A percentile compares a stretch with the other conserved stretches of the same genome.
These are phyloP conservation scores for Haliclystus octoradiatus DNA, from an alignment of 30 jellyfish, hydroid and myxozoan genomes.

Conservation along the genomic window DNA sequence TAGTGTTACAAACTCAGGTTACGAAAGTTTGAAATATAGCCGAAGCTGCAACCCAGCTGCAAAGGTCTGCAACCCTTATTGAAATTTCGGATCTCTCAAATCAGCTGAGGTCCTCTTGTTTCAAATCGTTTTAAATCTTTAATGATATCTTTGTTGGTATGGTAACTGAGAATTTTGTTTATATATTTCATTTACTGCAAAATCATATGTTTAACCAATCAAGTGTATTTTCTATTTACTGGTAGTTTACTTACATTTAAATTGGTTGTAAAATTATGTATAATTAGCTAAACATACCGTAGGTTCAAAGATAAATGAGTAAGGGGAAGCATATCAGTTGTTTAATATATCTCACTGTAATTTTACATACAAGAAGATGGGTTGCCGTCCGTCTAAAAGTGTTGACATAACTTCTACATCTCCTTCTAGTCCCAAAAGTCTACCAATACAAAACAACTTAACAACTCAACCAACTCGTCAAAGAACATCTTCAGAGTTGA, in stretches of 20 bases:
- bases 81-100: too few species aligned
- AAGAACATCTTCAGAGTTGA: not conserved
- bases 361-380: not conserved
- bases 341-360: not conserved
- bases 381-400: slow-evolving; percentile 1
- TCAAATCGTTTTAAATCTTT: too few species aligned
- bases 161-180: not conserved
- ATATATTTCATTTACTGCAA: not conserved
- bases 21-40: not conserved
- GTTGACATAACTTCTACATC: not conserved
- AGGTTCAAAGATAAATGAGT: too few species aligned
- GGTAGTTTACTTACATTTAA: too few species aligned
- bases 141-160: not conserved
- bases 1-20: not conserved
- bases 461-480: not conserved
- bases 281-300: too few species aligned
- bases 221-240: not conserved
- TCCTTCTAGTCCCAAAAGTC: not conserved
- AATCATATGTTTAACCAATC: not conserved
- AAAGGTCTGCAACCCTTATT: too few species aligned
- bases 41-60: too few species aligned
- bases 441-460: not conserved
- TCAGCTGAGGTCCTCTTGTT: too few species aligned
- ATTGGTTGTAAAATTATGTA: too few species aligned
- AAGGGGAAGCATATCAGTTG: too few species aligned